These are phyloP conservation scores for Exocentrus adspersus DNA, from an alignment of 2,888 invertebrate species.

Conservation along the genomic window DNA sequence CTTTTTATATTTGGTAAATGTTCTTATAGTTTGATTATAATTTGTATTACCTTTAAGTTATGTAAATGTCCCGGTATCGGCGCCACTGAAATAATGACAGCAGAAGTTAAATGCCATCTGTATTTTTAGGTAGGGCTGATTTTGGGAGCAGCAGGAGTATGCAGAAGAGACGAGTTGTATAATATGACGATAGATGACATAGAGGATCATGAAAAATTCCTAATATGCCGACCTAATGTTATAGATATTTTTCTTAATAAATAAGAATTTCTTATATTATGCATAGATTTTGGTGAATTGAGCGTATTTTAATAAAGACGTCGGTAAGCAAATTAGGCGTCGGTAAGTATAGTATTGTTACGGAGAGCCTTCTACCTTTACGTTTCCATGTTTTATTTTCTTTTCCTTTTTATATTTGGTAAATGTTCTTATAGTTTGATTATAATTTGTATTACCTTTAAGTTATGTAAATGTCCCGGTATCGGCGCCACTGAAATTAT, in stretches of 20 bases:
- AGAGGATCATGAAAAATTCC: background rate
- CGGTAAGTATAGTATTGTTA: too few species aligned
- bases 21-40: too few species aligned
- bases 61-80: background rate
- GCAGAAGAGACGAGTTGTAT: background rate
- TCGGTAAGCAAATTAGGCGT: background rate
- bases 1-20: too few species aligned
- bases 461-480: too few species aligned
- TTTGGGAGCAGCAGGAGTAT: background rate
- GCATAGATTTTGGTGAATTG: background rate
- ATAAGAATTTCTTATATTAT: background rate
- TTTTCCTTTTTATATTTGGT: too few species aligned
- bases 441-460: too few species aligned
- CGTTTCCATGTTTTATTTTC: too few species aligned
- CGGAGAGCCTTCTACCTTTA: too few species aligned
- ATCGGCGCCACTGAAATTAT: too few species aligned
- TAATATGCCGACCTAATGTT: background rate
- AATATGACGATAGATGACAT: background rate
- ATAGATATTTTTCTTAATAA: background rate
- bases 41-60: slow-evolving; percentile 24
- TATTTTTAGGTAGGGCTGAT: background rate
- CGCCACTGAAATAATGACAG: background rate
- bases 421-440: too few species aligned
- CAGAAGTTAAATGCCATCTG: background rate
- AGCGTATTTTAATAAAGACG: too few species aligned